These are phyloP conservation scores for Plectropomus leopardus DNA, from an alignment of 2,113 vertebrate genomes.

Conservation along the genomic window DNA sequence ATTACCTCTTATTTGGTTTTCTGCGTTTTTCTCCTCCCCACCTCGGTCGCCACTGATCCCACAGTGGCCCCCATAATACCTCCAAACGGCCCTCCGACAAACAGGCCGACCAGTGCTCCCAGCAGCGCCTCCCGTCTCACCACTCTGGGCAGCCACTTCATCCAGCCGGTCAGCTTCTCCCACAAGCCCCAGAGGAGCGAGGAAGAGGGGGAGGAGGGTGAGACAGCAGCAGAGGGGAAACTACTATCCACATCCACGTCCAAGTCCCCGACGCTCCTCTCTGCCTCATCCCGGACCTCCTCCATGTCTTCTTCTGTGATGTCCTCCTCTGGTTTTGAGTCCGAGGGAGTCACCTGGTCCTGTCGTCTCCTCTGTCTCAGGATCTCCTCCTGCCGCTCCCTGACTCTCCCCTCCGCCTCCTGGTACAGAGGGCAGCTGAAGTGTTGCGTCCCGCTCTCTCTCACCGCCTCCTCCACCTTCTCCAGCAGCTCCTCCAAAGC, in stretches of 20 bases:
- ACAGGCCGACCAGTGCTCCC: conserved; percentile 81
- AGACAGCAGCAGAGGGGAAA: conserved; percentile 29
- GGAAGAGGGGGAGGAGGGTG: conserved; percentile 24
- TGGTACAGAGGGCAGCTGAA: conserved; percentile 75
- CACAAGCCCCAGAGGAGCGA: conserved; percentile 72
- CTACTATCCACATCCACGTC: conserved; percentile 52
- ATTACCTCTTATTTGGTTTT: conserved; percentile 65
- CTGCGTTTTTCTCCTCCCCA: conserved; percentile 76
- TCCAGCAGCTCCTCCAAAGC: conserved; percentile 77
- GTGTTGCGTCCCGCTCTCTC: conserved; percentile 57
- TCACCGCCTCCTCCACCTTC: conserved; percentile 78
- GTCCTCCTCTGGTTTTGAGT: conserved; percentile 19
- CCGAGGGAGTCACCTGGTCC: neutral
- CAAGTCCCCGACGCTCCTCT: conserved; percentile 64
- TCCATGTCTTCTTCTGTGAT: conserved; percentile 64
- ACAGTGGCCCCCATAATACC: conserved; percentile 82
- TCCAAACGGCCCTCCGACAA: conserved; percentile 82
- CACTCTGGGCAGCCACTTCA: conserved; percentile 66
- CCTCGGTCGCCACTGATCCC: conserved; percentile 84
- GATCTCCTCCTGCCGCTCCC: conserved; percentile 55
- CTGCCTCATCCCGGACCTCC: conserved; percentile 64
- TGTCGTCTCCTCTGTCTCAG: conserved; percentile 41
- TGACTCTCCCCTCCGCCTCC: conserved; percentile 65
- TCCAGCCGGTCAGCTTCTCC: conserved; percentile 75
- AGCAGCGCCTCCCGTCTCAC: conserved; percentile 80